Base-by-base conservation (phyloP, 2,888 invertebrate species). In the Pachydiplax longipennis region DNA sequence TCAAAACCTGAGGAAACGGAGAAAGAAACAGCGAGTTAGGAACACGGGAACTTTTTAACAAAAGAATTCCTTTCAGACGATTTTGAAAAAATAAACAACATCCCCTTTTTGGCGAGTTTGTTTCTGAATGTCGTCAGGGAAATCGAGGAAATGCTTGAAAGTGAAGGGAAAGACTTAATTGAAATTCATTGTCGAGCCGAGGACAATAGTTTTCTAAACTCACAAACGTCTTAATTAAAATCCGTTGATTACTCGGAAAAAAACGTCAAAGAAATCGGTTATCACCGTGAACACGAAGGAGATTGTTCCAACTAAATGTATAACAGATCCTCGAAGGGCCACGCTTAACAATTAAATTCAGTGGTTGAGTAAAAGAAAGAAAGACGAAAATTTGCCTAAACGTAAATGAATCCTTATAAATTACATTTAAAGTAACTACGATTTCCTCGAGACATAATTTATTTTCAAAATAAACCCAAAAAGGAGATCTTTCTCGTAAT, bases 211-310 rank as follows among this genome's bases (percentile, higher is more conserved):
- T 87, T 87, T 31, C 61, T 87, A 87, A 61, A 61, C 37, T 87
- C 87, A 37, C 87, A 61, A 87, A 87, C 87, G 87, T 87, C 87
- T 87, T 87, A 65, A 87, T 87, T 83, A 58, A 83, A 65, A 40
- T 87, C 37, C 22, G 12, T 61, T 87, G 65, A 61, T 61, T 87
- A 73, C 31, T 31, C 58, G n/a, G 22, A 18, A 61, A 22, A 65
- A 87, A 87, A 40, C 2, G 22, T 10, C 18, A n/a, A n/a, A 37
- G 13, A 22, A 37, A 35, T 48, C 25, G 6, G 35, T 37, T 22
- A 65, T 12, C 4, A 15, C 35, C 48, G 15, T 73, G 25, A 2
- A 73, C 25, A 31, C 73, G 4, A 31, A 73, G 31, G 12, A 31
- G 73, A 73, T 12, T 22, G 73, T 31, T 73, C 3, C 6, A 73